Evolutionary conservation across 2,113 vertebrate genomes (phyloP).

Genomic region (Atractosteus spatula): DNA sequence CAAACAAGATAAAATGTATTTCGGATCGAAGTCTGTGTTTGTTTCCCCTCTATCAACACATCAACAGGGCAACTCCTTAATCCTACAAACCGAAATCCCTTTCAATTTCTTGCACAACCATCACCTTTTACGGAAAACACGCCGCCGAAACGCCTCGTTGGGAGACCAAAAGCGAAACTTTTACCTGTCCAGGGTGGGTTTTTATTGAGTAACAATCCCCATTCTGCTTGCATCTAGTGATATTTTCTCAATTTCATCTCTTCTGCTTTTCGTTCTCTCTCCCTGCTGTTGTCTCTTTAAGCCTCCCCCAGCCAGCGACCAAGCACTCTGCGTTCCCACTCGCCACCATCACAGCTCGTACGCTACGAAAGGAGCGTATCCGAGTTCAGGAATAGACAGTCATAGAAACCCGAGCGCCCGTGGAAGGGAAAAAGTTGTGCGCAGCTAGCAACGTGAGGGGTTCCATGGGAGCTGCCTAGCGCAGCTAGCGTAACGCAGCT

Average conservation of each 20-base stretch:
- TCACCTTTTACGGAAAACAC: constrained; percentile 4
- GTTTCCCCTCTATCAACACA: constrained; percentile 32
- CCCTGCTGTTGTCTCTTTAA: constrained; percentile 72
- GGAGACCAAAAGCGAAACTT: background rate
- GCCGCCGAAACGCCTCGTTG: background rate
- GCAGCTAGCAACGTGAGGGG: constrained; percentile 6
- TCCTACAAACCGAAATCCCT: constrained; percentile 53
- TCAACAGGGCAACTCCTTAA: constrained; percentile 64
- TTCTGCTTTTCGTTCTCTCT: constrained; percentile 47
- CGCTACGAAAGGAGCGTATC: constrained; percentile 47
- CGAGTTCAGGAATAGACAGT: constrained; percentile 41
- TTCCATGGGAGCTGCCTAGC: constrained; percentile 6
- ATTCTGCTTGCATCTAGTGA: constrained; percentile 39
- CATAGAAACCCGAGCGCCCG: constrained; percentile 11
- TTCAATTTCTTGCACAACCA: constrained; percentile 19
- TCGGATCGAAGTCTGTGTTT: constrained; percentile 33
- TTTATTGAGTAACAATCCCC: constrained; percentile 25
- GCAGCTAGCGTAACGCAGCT: background rate
- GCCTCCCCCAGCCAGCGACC: constrained; percentile 46
- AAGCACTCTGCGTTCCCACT: constrained; percentile 49
- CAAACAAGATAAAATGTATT: constrained; percentile 4
- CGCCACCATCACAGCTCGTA: constrained; percentile 35
- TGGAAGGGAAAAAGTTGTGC: constrained; percentile 6
- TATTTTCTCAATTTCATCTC: constrained; percentile 37
- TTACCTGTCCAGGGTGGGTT: constrained; percentile 51